Percentiles rank a stretch among this genome's conserved stretches.
These are phyloP conservation scores for Papilio machaon DNA, from an alignment of 1,140 invertebrate species.

Conservation along the genomic window DNA sequence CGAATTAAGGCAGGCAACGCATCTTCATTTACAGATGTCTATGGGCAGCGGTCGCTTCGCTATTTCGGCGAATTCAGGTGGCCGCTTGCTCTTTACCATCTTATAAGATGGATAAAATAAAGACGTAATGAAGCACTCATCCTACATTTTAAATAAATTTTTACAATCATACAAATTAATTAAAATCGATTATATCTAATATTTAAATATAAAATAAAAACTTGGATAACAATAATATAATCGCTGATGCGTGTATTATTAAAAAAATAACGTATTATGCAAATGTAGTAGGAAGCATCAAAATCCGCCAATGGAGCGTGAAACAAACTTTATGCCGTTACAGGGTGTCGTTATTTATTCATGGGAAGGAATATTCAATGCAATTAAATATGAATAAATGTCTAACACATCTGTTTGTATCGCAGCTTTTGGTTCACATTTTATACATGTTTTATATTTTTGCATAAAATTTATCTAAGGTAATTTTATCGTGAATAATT, in stretches of 20 bases:
- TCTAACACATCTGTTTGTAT: slow-evolving; percentile 6
- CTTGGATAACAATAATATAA: background rate
- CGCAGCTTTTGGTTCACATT: background rate
- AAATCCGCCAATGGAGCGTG: slow-evolving; percentile 6
- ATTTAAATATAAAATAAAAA: background rate
- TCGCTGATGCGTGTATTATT: background rate
- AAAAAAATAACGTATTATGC: slow-evolving; percentile 18
- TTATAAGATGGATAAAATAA: too few species aligned
- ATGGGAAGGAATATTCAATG: background rate
- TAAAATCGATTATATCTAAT: too few species aligned
- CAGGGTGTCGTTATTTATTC: slow-evolving; percentile 14
- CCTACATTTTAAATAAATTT: too few species aligned
- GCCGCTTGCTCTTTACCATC: too few species aligned
- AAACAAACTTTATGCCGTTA: background rate
- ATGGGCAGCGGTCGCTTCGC: too few species aligned
- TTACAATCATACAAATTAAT: too few species aligned
- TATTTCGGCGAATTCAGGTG: too few species aligned
- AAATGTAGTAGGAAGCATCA: slow-evolving; percentile 6
- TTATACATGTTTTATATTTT: background rate
- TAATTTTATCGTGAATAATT: too few species aligned
- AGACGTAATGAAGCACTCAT: too few species aligned
- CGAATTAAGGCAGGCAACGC: too few species aligned
- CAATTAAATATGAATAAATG: background rate
- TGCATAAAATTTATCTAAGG: too few species aligned
- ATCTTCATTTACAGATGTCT: too few species aligned